Evolutionary conservation across 2,888 invertebrate species (phyloP).

Genomic region (Caenorhabditis sp.): DNA sequence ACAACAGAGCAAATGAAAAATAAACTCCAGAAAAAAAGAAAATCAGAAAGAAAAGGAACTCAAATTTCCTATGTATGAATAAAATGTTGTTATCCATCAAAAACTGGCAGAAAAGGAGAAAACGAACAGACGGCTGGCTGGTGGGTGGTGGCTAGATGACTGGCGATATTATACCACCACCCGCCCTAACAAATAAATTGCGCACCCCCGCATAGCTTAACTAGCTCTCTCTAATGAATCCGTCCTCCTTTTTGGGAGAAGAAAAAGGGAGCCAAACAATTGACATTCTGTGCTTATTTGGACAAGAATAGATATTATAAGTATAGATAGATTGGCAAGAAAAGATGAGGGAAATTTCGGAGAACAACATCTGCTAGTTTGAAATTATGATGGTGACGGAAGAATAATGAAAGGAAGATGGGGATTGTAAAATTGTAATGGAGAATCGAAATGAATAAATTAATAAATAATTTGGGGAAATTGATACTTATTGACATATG

Average conservation of each 20-base stretch:
- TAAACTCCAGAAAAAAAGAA: not conserved
- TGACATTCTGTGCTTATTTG: not conserved
- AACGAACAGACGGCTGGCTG: constrained; percentile 1
- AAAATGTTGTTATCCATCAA: too few relatives aligned
- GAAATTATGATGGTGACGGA: not conserved
- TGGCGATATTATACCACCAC: constrained; percentile 1
- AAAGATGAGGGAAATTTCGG: not conserved
- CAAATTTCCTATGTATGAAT: not conserved
- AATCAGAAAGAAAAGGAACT: not conserved
- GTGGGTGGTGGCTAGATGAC: not conserved
- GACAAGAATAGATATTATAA: not conserved
- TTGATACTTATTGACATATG: not conserved
- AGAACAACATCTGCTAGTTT: not conserved
- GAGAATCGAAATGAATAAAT: not conserved
- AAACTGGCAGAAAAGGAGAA: not conserved
- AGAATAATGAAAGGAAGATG: not conserved
- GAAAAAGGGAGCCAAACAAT: not conserved
- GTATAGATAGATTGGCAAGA: not conserved
- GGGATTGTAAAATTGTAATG: not conserved
- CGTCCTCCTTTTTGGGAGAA: not conserved
- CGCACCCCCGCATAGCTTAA: not conserved
- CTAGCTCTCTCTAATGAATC: not conserved
- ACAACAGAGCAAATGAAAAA: too few relatives aligned
- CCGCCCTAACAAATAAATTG: too few relatives aligned
- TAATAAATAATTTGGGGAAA: not conserved